Conservation (phyloP, 2,113 vertebrate genomes). For the Dinomys branickii region DNA sequence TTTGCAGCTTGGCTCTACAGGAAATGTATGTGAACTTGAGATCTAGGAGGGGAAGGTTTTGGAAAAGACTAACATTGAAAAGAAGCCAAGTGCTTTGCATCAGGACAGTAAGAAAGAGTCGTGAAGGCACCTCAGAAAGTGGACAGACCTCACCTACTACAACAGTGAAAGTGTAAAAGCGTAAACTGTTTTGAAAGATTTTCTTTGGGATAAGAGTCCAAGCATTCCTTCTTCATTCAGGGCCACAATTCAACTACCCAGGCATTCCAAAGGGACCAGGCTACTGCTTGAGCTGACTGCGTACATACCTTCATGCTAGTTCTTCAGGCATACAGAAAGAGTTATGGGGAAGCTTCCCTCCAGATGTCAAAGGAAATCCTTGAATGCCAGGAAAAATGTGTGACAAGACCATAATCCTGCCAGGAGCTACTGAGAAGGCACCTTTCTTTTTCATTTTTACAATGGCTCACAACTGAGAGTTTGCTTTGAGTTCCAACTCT, state of each 20-base stretch:
- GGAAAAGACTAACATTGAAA: background rate
- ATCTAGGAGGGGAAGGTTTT: background rate
- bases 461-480: background rate
- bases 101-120: background rate
- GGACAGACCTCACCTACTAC: background rate
- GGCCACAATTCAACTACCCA: background rate
- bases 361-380: background rate
- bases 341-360: background rate
- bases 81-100: background rate
- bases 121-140: background rate
- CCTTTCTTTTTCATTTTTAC: background rate
- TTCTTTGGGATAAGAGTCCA: background rate
- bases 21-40: no score
- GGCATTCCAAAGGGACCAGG: background rate
- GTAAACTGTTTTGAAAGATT: background rate
- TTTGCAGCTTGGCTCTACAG: background rate
- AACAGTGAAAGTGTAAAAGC: background rate
- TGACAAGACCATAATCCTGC: background rate
- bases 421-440: background rate
- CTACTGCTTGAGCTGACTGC: background rate
- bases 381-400: background rate
- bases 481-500: background rate
- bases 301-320: background rate
- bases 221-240: background rate
- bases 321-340: background rate